Evolutionary conservation across 2,888 invertebrate genomes (phyloP), one percentile per base, ranked within the genome.

Genomic region (Drosophila testacea): DNA sequence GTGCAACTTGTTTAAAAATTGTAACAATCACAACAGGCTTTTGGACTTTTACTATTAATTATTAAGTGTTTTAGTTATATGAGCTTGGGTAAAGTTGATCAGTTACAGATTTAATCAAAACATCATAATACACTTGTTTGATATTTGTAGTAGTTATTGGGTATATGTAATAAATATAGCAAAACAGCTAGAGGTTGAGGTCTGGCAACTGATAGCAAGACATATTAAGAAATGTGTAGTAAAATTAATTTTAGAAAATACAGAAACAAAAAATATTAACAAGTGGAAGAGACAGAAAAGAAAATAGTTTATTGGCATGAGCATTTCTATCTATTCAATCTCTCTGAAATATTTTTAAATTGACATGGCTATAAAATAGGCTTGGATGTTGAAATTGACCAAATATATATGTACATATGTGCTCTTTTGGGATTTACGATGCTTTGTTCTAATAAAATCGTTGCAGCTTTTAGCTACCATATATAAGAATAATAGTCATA

Each of bases 121-220:
- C 10, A 5, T 47, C 16, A 16, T 9, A 32, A 10, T 47, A 16
- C 32, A 13, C 30, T 6, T 32, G 5, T 10, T 4, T 16, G 2
- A 10, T 32, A 6, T 10, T 32, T 4, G 5, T 2, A 47, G 9
- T 22, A n/a, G 0, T 22, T 22, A 9, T 22, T 11, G 32, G 2
- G 30, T 5, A 47, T 32, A 30, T 7, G 4, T 10, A 44, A 10
- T 28, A n/a, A n/a, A 32, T 16, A 47, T 13, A 16, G 13, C 2
- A 47, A 47, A 47, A 10, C 47, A 32, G 10, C 10, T 9, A 32
- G 16, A 32, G 32, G 48, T 47, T 47, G 47, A 47, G 47, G 13
- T 47, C 30, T 47, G 16, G 32, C 13, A 48, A 48, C 10, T 32
- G 10, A 47, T 32, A 47, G 5, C 30, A 47, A 7, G n/a, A n/a